These are phyloP conservation scores for Orussus abietinus DNA, from an alignment of 1,140 invertebrate genomes.

Conservation along the genomic window DNA sequence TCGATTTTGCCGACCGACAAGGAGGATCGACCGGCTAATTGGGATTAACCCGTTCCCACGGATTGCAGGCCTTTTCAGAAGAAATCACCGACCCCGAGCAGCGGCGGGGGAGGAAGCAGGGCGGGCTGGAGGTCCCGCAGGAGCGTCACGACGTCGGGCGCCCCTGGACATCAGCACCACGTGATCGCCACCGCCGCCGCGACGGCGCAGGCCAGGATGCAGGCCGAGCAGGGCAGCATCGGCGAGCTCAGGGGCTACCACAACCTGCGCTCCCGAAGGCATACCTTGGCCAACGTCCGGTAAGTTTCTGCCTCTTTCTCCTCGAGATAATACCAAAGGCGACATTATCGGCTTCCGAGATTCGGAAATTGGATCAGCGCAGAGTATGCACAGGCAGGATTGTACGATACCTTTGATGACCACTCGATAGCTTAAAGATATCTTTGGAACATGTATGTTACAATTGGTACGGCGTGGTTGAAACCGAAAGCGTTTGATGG, in stretches of 20 bases:
- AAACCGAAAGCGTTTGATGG: too few relatives aligned
- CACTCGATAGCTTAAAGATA: too few relatives aligned
- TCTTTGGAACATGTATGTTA: too few relatives aligned
- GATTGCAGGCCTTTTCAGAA: conserved; percentile 48
- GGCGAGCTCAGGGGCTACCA: conserved; percentile 83
- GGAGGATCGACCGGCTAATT: too few relatives aligned
- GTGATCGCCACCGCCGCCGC: conserved; percentile 47
- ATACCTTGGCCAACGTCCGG: conserved; percentile 84
- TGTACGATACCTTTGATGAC: too few relatives aligned
- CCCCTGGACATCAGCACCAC: conserved; percentile 48
- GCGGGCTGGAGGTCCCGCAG: conserved; percentile 49
- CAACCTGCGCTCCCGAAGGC: conserved; percentile 75
- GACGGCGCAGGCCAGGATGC: conserved; percentile 65
- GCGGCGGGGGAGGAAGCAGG: conserved; percentile 38
- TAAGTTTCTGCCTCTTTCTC: conserved; percentile 53
- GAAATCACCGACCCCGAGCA: conserved; percentile 50
- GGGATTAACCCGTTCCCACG: too few relatives aligned
- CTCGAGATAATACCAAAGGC: too few relatives aligned
- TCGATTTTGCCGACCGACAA: too few relatives aligned
- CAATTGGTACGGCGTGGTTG: too few relatives aligned
- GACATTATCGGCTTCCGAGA: too few relatives aligned
- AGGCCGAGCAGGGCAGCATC: conserved; percentile 83
- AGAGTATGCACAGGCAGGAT: too few relatives aligned
- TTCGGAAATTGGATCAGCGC: too few relatives aligned
- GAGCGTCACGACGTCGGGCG: conserved; percentile 49